A percentile compares a stretch with the other conserved stretches of the same genome.
These are phyloP conservation scores for Dexiosoma caninum DNA, from an alignment of 2,888 invertebrate genomes.

Conservation along the genomic window DNA sequence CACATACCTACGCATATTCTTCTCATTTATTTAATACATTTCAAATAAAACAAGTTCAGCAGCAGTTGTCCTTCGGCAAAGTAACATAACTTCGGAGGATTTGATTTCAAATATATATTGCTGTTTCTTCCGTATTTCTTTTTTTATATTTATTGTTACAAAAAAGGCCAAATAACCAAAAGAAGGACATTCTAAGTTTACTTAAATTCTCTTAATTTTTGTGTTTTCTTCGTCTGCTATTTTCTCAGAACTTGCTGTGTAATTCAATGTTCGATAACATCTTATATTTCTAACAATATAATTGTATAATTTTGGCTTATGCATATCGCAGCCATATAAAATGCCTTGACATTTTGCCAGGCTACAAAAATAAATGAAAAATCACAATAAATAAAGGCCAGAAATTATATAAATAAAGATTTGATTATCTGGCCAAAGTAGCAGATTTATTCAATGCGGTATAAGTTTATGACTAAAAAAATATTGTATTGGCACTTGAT, in stretches of 20 bases:
- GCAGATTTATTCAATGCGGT: slow-evolving; percentile 14
- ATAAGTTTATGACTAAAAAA: neutral
- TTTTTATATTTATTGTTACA: neutral
- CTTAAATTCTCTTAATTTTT: neutral
- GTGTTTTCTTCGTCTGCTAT: neutral
- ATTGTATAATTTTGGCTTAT: neutral
- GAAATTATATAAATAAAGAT: neutral
- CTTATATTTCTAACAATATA: neutral
- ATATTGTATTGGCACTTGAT: too few relatives aligned
- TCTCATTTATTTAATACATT: too few relatives aligned
- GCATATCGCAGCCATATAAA: neutral
- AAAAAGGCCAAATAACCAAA: neutral
- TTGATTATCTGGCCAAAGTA: neutral
- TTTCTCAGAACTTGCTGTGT: too few relatives aligned
- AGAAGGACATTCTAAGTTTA: slow-evolving; percentile 42
- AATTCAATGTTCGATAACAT: neutral
- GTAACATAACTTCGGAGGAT: too few relatives aligned
- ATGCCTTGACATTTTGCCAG: slow-evolving; percentile 12
- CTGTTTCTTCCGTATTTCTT: too few relatives aligned
- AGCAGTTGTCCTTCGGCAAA: too few relatives aligned
- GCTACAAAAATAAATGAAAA: neutral
- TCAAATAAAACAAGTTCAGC: too few relatives aligned
- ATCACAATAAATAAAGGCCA: neutral
- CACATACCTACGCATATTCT: neutral
- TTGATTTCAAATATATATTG: neutral